Conservation (phyloP, 2,888 invertebrate species). For the Sympetrum striolatum region DNA sequence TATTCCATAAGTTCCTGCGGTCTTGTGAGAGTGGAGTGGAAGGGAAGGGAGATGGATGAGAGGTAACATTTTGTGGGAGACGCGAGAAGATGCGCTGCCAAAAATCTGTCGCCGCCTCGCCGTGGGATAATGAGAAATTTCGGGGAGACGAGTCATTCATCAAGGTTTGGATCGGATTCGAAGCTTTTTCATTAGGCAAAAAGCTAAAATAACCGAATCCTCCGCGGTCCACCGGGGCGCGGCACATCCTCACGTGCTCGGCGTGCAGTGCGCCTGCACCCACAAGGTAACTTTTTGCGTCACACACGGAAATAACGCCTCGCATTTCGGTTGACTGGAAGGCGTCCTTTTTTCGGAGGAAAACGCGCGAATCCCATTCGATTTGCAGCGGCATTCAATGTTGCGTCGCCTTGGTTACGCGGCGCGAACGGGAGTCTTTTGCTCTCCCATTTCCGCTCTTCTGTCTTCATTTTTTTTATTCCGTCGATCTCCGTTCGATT, state of each 20-base stretch:
- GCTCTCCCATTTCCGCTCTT: too few species aligned
- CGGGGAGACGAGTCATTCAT: slow-evolving; percentile 15
- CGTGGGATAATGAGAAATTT: slow-evolving; percentile 28
- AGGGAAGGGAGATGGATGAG: not conserved
- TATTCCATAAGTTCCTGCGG: not conserved
- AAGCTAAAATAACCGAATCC: not conserved
- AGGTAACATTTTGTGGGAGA: not conserved
- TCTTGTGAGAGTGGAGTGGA: not conserved
- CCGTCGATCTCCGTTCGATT: too few species aligned
- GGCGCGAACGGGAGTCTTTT: too few species aligned
- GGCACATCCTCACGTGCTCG: not conserved
- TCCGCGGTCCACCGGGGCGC: not conserved
- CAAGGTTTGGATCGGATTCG: slow-evolving; percentile 1
- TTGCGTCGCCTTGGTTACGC: too few species aligned
- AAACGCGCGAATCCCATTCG: too few species aligned
- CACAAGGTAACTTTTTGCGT: not conserved
- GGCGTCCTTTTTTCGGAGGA: too few species aligned
- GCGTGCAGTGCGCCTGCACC: not conserved
- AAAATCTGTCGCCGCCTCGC: slow-evolving; percentile 29
- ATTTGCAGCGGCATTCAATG: too few species aligned
- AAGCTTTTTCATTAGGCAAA: not conserved
- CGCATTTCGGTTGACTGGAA: too few species aligned
- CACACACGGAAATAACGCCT: not conserved
- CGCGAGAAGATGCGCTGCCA: not conserved
- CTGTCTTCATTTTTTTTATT: too few species aligned